Evolutionary conservation across 2,888 invertebrate genomes (phyloP).

Genomic region (Serrognathus titanus): DNA sequence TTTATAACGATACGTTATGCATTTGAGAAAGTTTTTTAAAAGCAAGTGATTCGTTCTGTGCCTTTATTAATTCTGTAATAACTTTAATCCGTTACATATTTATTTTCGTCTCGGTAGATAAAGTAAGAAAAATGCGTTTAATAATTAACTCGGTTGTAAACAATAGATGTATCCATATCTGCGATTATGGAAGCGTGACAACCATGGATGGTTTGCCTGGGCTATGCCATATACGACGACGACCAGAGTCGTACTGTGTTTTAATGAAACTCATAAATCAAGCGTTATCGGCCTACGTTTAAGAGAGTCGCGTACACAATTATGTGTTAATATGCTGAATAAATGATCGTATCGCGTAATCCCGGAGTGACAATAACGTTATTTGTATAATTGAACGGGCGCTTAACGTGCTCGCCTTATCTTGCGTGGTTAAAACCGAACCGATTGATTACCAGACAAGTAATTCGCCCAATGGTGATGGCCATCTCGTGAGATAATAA

Average conservation of each 20-base stretch:
- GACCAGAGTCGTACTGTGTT: slow-evolving; percentile 4
- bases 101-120: neutral
- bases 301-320: slow-evolving; percentile 28
- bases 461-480: neutral
- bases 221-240: neutral
- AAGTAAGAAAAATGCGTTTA: neutral
- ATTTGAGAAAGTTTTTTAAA: neutral
- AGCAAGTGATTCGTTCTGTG: neutral
- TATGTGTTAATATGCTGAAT: slow-evolving; percentile 35
- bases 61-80: too few species aligned
- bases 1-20: neutral
- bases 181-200: slow-evolving; percentile 14
- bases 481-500: neutral
- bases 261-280: slow-evolving; percentile 32
- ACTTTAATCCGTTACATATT: neutral
- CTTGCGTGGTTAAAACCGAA: neutral
- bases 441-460: neutral
- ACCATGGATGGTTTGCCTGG: neutral
- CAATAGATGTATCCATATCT: slow-evolving; percentile 9
- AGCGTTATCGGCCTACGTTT: slow-evolving; percentile 26
- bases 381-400: slow-evolving; percentile 1
- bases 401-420: neutral
- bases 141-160: neutral
- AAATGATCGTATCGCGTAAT: slow-evolving; percentile 21
- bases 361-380: slow-evolving; percentile 1